Percentiles rank a stretch among this genome's conserved stretches.
phyloP scores from a whole-genome alignment of 2,888 invertebrate genomes.

The Matsumyia berberina region DNA sequence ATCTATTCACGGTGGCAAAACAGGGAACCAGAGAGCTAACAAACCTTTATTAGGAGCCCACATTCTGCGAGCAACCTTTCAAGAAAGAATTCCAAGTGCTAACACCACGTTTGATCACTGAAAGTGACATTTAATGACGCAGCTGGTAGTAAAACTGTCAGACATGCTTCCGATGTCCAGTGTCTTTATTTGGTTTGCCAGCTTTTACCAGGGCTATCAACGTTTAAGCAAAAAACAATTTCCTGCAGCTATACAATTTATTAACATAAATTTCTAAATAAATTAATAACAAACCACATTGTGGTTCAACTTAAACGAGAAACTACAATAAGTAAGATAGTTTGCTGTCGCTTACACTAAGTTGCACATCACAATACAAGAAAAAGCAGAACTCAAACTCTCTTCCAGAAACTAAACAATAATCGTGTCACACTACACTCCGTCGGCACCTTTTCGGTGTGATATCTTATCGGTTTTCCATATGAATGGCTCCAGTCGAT shows the following conservation, averaged over 20 bases:
- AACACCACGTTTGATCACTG: too few relatives aligned
- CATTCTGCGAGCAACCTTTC: too few relatives aligned
- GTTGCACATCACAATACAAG: slow-evolving; percentile 44
- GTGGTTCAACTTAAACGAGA: slow-evolving; percentile 1
- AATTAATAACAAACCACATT: slow-evolving; percentile 30
- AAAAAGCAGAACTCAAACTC: slow-evolving; percentile 25
- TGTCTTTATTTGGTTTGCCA: too few relatives aligned
- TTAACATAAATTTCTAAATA: slow-evolving; percentile 32
- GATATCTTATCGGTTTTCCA: slow-evolving; percentile 89
- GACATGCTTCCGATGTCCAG: background rate
- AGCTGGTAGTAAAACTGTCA: too few relatives aligned
- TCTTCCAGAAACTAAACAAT: background rate
- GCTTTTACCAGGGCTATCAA: too few relatives aligned
- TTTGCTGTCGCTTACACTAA: slow-evolving; percentile 42
- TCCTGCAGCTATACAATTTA: slow-evolving; percentile 25
- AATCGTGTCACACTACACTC: slow-evolving; percentile 8
- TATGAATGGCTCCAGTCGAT: slow-evolving; percentile 94
- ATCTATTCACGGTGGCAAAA: too few relatives aligned
- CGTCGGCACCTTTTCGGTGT: slow-evolving; percentile 31
- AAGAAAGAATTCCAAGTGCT: too few relatives aligned
- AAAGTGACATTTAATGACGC: too few relatives aligned
- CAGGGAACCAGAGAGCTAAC: too few relatives aligned
- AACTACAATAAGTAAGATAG: slow-evolving; percentile 18
- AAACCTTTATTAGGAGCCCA: too few relatives aligned
- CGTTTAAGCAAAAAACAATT: background rate